phyloP scores from a whole-genome alignment of 1,140 invertebrate species.

The Ephestia elutella region DNA sequence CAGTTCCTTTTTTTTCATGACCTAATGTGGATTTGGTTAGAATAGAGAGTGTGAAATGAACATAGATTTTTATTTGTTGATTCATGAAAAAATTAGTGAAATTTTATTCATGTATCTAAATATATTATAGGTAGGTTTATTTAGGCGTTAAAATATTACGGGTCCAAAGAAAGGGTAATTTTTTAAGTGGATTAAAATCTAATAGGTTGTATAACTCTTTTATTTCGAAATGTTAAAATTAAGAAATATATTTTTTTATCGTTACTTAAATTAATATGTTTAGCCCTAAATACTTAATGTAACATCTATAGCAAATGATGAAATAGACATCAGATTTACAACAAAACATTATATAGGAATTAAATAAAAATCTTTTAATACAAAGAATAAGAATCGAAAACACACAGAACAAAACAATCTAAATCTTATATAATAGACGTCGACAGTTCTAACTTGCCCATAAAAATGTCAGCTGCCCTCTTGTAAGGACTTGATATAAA shows the following conservation, averaged over 20 bases:
- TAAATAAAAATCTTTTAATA: background rate
- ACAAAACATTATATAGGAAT: background rate
- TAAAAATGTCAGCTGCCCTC: slow-evolving; percentile 8
- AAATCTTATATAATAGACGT: slow-evolving; percentile 4
- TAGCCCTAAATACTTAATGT: too few species aligned
- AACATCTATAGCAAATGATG: too few species aligned
- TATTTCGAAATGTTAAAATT: too few species aligned
- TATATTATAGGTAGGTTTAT: too few species aligned
- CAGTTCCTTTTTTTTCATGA: background rate
- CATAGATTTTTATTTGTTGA: background rate
- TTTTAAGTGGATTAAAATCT: too few species aligned
- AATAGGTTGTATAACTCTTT: too few species aligned
- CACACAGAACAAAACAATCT: slow-evolving; percentile 1
- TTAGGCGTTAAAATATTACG: background rate
- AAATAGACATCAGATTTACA: too few species aligned
- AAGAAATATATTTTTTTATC: too few species aligned
- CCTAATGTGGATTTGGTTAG: background rate
- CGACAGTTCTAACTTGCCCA: slow-evolving; percentile 6
- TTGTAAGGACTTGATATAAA: background rate
- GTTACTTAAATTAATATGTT: too few species aligned
- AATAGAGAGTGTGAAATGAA: background rate
- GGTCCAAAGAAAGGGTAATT: too few species aligned
- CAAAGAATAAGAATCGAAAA: background rate
- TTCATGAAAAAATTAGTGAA: too few species aligned
- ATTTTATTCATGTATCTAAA: background rate